These are phyloP conservation scores for Syngnathus typhle DNA, from an alignment of 2,113 vertebrate species.

Conservation along the genomic window DNA sequence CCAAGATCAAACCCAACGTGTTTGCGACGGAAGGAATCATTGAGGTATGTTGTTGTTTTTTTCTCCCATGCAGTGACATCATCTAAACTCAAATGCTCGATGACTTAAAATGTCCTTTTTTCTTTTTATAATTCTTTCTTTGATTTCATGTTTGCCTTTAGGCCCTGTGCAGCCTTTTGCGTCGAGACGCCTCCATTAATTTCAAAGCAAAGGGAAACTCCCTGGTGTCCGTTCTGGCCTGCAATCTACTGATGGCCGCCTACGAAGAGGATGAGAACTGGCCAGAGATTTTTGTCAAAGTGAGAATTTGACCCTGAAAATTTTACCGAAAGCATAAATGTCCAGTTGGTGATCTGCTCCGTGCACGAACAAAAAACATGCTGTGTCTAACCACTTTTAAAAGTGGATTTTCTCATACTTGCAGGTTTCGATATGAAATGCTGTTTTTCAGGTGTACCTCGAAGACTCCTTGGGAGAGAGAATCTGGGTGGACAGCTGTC, in stretches of 20 bases:
- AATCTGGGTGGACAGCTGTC: slow-evolving; percentile 97
- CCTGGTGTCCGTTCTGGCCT: slow-evolving; percentile 90
- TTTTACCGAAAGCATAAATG: not conserved
- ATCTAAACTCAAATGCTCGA: not conserved
- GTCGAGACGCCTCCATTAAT: slow-evolving; percentile 90
- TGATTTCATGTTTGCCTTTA: slow-evolving; percentile 34
- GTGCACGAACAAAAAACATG: too few species aligned
- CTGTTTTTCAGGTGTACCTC: slow-evolving; percentile 84
- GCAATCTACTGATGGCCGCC: slow-evolving; percentile 94
- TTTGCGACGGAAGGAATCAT: slow-evolving; percentile 97
- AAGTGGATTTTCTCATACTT: not conserved
- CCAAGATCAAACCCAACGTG: slow-evolving; percentile 98
- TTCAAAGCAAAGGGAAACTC: slow-evolving; percentile 98
- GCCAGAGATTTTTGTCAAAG: slow-evolving; percentile 99
- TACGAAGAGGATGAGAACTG: slow-evolving; percentile 98
- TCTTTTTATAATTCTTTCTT: not conserved
- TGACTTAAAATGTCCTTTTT: not conserved
- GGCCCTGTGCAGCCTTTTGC: slow-evolving; percentile 91
- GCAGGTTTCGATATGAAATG: not conserved
- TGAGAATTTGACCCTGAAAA: slow-evolving; percentile 21
- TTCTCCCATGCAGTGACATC: not conserved
- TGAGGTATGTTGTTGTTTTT: slow-evolving; percentile 73
- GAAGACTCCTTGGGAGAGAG: slow-evolving; percentile 95
- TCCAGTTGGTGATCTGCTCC: too few species aligned
- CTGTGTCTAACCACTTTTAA: not conserved